phyloP scores from a whole-genome alignment of 2,113 vertebrate genomes.

The Genyomyrus donnyi region DNA sequence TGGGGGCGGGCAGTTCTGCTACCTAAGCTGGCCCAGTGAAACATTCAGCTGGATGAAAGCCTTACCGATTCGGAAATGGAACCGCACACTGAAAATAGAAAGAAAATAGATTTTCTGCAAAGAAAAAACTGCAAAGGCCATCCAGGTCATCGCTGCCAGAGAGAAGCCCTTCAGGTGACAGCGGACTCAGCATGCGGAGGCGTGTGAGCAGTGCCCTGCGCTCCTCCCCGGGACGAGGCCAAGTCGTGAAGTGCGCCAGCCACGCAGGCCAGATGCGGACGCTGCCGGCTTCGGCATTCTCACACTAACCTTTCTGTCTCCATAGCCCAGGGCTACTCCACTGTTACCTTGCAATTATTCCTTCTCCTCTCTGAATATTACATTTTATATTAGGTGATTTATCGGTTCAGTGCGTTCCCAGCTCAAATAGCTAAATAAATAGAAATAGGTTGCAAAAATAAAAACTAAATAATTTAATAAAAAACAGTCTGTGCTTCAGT shows the following conservation, averaged over 20 bases:
- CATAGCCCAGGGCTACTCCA: constrained; percentile 16
- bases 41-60: not conserved
- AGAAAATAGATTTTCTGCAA: not conserved
- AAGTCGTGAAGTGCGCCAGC: not conserved
- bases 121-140: not conserved
- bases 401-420: constrained; percentile 18
- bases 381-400: not conserved
- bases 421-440: constrained; percentile 8
- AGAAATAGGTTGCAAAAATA: not conserved
- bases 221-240: not conserved
- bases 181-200: not conserved
- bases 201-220: no score
- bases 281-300: constrained; percentile 9
- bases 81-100: not conserved
- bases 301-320: not conserved
- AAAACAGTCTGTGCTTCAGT: not conserved
- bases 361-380: constrained; percentile 10
- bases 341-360: constrained; percentile 19
- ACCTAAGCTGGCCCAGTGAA: not conserved
- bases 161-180: not conserved
- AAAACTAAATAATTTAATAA: constrained; percentile 5
- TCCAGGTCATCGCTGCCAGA: not conserved
- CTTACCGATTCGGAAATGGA: not conserved
- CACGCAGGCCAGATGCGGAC: constrained; percentile 14
- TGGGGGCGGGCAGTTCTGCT: not conserved